Conservation (phyloP, 2,113 vertebrate genomes). For the Cavia porcellus region DNA sequence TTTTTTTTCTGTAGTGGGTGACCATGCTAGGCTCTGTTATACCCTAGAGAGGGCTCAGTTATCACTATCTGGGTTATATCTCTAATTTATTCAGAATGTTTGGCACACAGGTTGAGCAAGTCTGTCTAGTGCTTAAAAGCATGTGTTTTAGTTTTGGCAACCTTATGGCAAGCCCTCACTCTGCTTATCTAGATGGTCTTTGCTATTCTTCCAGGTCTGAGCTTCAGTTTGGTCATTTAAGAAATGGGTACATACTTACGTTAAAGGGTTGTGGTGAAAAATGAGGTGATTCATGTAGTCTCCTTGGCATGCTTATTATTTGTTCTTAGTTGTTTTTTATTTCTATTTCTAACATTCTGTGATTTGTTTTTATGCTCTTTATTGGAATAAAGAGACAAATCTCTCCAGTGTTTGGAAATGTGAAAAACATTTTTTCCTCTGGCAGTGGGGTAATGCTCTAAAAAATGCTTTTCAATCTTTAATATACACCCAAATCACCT, state of each 20-base stretch:
- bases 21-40: neutral
- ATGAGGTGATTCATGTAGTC: neutral
- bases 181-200: neutral
- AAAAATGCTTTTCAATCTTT: neutral
- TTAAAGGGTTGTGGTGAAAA: neutral
- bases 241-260: neutral
- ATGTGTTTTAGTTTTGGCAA: neutral
- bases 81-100: neutral
- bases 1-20: neutral
- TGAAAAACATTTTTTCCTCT: neutral
- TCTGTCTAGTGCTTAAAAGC: neutral
- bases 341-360: neutral
- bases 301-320: neutral
- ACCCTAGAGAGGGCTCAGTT: neutral
- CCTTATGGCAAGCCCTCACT: neutral
- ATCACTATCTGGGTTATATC: neutral
- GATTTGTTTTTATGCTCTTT: neutral
- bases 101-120: neutral
- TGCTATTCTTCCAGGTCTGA: neutral
- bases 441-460: neutral
- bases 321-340: neutral
- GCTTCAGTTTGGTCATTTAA: constrained; percentile 5
- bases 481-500: neutral
- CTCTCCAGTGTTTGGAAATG: constrained; percentile 26
- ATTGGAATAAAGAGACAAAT: neutral